Evolutionary conservation across 2,797 vertebrate species (phyloP).

Genomic region (Mormyrops boulengeri): DNA sequence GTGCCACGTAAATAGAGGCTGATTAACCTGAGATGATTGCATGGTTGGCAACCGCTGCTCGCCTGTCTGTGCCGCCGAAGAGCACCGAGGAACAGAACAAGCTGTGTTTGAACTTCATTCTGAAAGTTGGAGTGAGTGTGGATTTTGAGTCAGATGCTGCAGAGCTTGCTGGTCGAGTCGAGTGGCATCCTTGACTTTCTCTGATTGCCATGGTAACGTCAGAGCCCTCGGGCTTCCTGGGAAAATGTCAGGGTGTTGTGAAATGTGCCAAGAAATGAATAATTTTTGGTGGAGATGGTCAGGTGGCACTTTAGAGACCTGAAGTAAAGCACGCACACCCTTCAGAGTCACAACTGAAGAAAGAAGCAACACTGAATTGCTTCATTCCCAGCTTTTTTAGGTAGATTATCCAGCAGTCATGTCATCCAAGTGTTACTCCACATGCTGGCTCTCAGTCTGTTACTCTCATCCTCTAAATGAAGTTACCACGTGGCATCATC

Average conservation of each 20-base stretch:
- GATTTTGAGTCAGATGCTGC: slow-evolving; percentile 1
- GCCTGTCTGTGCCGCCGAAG: not conserved
- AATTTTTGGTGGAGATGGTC: not conserved
- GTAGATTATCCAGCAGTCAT: not conserved
- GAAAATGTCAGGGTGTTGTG: slow-evolving; percentile 1
- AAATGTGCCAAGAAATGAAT: not conserved
- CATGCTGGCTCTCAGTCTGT: not conserved
- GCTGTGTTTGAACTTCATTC: not conserved
- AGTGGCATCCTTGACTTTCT: slow-evolving; percentile 17
- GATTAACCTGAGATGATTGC: not conserved
- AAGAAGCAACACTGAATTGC: not conserved
- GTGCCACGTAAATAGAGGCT: not conserved
- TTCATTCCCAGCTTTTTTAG: not conserved
- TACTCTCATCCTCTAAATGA: slow-evolving; percentile 23
- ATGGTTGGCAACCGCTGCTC: not conserved
- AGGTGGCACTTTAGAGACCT: not conserved
- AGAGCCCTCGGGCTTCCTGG: not conserved
- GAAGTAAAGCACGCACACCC: not conserved
- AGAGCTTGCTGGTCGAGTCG: not conserved
- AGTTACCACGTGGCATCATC: slow-evolving; percentile 5
- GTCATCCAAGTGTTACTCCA: not conserved
- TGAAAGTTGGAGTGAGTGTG: not conserved
- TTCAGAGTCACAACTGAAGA: not conserved
- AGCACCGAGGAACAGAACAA: not conserved
- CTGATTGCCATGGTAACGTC: slow-evolving; percentile 20